Percentiles rank a stretch among this genome's conserved stretches.
phyloP scores from a whole-genome alignment of 2,797 vertebrate genomes.

The Poecile montanus region DNA sequence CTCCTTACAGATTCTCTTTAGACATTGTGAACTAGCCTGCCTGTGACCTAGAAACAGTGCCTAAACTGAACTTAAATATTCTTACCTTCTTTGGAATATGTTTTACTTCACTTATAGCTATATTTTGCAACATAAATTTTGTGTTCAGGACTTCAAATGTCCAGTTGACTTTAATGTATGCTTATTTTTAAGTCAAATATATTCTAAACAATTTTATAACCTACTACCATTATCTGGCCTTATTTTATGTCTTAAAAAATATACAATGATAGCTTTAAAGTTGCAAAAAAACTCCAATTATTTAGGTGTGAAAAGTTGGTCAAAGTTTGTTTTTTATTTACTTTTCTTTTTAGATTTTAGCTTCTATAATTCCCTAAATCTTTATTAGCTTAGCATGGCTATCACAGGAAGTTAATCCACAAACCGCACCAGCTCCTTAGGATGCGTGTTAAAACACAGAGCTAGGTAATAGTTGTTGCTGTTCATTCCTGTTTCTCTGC shows the following conservation, averaged over 20 bases:
- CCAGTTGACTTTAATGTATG: neutral
- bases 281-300: neutral
- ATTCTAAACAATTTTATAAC: neutral
- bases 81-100: neutral
- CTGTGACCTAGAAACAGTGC: neutral
- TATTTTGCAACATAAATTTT: neutral
- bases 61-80: neutral
- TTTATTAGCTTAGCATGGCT: neutral
- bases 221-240: neutral
- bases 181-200: neutral
- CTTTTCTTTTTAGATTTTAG: neutral
- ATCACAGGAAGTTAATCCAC: neutral
- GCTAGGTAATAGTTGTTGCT: neutral
- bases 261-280: neutral
- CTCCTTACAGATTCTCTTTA: neutral
- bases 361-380: neutral
- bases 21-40: neutral
- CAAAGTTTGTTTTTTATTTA: neutral
- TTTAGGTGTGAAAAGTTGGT: neutral
- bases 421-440: neutral
- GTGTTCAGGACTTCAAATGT: neutral
- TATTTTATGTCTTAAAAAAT: neutral
- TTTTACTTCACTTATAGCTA: neutral
- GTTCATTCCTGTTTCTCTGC: neutral
- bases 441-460: neutral